Evolutionary conservation across 2,797 vertebrate species (phyloP).

Genomic region (Antennarius maculatus): DNA sequence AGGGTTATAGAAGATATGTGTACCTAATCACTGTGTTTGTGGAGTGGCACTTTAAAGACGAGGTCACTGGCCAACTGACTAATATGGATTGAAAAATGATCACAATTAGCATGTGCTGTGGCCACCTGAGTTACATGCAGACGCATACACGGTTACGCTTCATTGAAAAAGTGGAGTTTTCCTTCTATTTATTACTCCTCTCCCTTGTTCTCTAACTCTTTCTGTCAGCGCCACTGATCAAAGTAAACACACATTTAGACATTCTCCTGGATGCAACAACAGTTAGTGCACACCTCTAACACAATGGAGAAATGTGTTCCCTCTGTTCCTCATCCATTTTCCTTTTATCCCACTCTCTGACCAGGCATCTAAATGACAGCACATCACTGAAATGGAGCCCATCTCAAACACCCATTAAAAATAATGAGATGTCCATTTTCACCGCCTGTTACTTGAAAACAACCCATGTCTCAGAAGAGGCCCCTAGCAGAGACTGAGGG

Average conservation of each 20-base stretch:
- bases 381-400: slow-evolving; percentile 55
- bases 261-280: slow-evolving; percentile 29
- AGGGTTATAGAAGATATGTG: slow-evolving; percentile 64
- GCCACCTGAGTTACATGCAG: slow-evolving; percentile 52
- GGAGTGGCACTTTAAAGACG: slow-evolving; percentile 34
- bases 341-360: slow-evolving; percentile 62
- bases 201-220: neutral
- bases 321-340: slow-evolving; percentile 48
- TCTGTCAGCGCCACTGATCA: slow-evolving; percentile 35
- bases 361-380: slow-evolving; percentile 68
- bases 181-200: neutral
- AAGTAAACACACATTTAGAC: slow-evolving; percentile 59
- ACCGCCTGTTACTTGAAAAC: slow-evolving; percentile 76
- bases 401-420: slow-evolving; percentile 82
- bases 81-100: slow-evolving; percentile 77
- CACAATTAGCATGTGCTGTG: slow-evolving; percentile 64
- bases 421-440: slow-evolving; percentile 82
- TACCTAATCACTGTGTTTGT: slow-evolving; percentile 55
- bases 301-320: slow-evolving; percentile 38
- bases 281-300: slow-evolving; percentile 26
- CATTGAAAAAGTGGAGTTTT: slow-evolving; percentile 2
- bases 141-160: slow-evolving; percentile 52
- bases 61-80: slow-evolving; percentile 56
- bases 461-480: slow-evolving; percentile 71
- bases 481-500: slow-evolving; percentile 51